Conservation (phyloP, 2,888 invertebrate genomes). For the Macrophya annulata region DNA sequence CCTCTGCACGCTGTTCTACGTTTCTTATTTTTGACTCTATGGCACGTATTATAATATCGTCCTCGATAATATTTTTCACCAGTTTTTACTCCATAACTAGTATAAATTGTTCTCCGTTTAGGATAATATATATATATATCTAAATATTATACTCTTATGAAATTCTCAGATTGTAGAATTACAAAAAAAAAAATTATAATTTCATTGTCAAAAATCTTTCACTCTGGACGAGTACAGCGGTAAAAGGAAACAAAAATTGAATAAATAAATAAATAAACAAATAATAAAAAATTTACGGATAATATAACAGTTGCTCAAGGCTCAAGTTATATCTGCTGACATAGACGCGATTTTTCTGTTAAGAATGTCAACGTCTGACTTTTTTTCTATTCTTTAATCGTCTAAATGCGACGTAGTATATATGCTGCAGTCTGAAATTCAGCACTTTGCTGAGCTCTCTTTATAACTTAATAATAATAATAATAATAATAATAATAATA, state of each 20-base stretch:
- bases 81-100: not conserved
- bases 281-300: not conserved
- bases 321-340: conserved; percentile 3
- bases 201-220: not conserved
- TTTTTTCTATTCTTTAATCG: not conserved
- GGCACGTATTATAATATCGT: not conserved
- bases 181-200: not conserved
- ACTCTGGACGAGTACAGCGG: not conserved
- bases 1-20: not conserved
- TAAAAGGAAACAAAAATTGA: not conserved
- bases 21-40: not conserved
- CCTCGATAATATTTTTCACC: not conserved
- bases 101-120: too few species aligned
- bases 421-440: not conserved
- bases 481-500: not conserved
- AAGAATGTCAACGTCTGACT: conserved; percentile 10
- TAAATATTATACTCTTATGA: too few species aligned
- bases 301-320: not conserved
- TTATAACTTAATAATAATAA: not conserved
- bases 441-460: conserved; percentile 5
- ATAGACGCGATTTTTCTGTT: not conserved
- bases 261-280: too few species aligned
- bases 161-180: not conserved
- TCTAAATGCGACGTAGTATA: too few species aligned
- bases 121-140: too few species aligned